Percentiles rank a stretch among this genome's conserved stretches.
phyloP scores from a whole-genome alignment of 2,797 vertebrate genomes.

The Leuciscus waleckii region DNA sequence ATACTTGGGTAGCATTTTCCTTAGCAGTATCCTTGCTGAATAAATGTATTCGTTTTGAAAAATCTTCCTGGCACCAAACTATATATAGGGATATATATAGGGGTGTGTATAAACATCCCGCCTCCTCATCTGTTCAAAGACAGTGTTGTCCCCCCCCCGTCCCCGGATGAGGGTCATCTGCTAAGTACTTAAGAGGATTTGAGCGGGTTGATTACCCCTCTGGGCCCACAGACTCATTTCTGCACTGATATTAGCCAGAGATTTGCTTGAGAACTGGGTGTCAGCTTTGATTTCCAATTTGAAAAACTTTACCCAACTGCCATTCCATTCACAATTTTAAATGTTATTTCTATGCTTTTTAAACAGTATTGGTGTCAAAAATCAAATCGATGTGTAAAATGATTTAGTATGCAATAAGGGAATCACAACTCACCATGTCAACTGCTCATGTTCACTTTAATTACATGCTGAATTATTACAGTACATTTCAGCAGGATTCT shows the following conservation, averaged over 20 bases:
- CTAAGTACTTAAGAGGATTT: slow-evolving; percentile 48
- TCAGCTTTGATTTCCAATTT: slow-evolving; percentile 44
- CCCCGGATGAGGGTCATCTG: slow-evolving; percentile 27
- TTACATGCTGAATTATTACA: slow-evolving; percentile 23
- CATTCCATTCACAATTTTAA: neutral
- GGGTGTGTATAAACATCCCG: neutral
- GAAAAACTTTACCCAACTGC: neutral
- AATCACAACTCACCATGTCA: slow-evolving; percentile 24
- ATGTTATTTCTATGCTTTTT: slow-evolving; percentile 19
- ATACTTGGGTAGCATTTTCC: too few species aligned
- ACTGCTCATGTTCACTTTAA: slow-evolving; percentile 34
- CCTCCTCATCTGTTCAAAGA: slow-evolving; percentile 3
- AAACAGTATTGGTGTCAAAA: neutral
- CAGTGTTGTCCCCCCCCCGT: neutral
- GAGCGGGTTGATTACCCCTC: slow-evolving; percentile 29
- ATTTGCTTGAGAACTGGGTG: slow-evolving; percentile 31
- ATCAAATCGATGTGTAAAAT: slow-evolving; percentile 9
- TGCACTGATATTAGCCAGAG: neutral
- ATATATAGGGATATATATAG: neutral
- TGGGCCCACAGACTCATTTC: slow-evolving; percentile 38
- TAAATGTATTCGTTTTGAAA: neutral
- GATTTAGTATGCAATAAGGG: slow-evolving; percentile 17
- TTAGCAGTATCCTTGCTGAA: neutral
- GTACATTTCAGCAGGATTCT: slow-evolving; percentile 10
- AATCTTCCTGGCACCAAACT: neutral